Evolutionary conservation across 2,888 invertebrate genomes (phyloP).

Genomic region (Lamproptera curius): DNA sequence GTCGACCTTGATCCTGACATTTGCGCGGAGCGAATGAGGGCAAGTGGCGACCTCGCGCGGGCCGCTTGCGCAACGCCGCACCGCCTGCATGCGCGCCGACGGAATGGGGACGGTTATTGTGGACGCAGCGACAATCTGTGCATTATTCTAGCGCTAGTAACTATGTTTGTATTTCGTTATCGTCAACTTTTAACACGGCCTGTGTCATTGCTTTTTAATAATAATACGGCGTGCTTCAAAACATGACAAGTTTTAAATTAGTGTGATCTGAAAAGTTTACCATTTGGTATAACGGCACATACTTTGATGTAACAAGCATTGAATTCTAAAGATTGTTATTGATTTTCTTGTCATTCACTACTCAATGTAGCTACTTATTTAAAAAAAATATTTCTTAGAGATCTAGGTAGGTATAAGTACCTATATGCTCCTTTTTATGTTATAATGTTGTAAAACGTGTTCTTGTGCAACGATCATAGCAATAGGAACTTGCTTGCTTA

Average conservation of each 20-base stretch:
- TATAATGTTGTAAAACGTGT: too few species aligned
- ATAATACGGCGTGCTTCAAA: neutral
- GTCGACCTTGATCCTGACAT: slow-evolving; percentile 65
- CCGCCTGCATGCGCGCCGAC: neutral
- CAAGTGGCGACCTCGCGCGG: slow-evolving; percentile 52
- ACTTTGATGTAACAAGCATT: too few species aligned
- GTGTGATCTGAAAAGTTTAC: neutral
- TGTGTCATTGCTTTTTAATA: neutral
- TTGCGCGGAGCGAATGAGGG: slow-evolving; percentile 53
- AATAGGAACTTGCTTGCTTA: neutral
- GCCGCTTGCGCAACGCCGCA: slow-evolving; percentile 35
- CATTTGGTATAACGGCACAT: neutral
- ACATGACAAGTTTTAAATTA: neutral
- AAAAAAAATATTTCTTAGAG: too few species aligned
- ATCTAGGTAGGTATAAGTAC: too few species aligned
- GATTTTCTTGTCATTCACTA: too few species aligned
- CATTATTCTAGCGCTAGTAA: neutral
- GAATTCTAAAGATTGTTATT: too few species aligned
- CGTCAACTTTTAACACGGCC: neutral
- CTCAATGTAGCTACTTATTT: too few species aligned
- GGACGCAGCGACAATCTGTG: slow-evolving; percentile 3
- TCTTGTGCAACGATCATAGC: too few species aligned
- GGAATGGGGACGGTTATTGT: slow-evolving; percentile 8
- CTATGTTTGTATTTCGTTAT: too few species aligned
- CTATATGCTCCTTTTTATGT: too few species aligned